A percentile compares a stretch with the other conserved stretches of the same genome.
These are phyloP conservation scores for Eremophila alpestris DNA, from an alignment of 2,797 vertebrate genomes.

Conservation along the genomic window DNA sequence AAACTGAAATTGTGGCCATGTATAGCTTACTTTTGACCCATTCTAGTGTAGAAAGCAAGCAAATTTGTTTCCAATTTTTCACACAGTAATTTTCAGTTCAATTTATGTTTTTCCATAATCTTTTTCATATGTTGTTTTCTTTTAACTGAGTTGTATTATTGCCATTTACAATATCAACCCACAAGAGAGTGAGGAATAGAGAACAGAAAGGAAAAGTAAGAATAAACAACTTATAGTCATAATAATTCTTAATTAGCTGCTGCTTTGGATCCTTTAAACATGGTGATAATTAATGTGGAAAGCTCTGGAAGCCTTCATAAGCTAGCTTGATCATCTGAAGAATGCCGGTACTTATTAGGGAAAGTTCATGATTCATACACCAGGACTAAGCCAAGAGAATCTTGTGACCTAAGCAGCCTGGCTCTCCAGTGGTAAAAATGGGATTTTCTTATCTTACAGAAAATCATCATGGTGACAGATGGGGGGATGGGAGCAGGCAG, in stretches of 20 bases:
- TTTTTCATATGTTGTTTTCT: not conserved
- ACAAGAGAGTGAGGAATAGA: not conserved
- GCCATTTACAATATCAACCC: not conserved
- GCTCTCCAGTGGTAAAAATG: conserved; percentile 49
- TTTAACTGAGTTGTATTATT: not conserved
- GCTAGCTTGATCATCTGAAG: conserved; percentile 56
- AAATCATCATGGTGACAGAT: conserved; percentile 8
- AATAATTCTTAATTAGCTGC: conserved; percentile 35
- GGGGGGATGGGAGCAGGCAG: conserved; percentile 1
- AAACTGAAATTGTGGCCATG: not conserved
- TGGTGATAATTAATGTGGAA: conserved; percentile 44
- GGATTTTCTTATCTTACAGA: conserved; percentile 57
- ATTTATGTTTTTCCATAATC: not conserved
- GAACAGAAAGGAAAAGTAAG: conserved; percentile 12
- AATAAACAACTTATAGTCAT: conserved; percentile 7
- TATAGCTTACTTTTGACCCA: not conserved
- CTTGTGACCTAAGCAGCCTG: conserved; percentile 64
- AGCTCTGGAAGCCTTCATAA: conserved; percentile 52
- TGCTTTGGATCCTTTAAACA: conserved; percentile 19
- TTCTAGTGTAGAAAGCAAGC: not conserved
- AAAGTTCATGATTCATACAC: conserved; percentile 60
- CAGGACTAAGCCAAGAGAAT: conserved; percentile 54
- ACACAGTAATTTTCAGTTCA: not conserved
- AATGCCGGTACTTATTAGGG: conserved; percentile 62
- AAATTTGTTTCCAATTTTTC: not conserved